A percentile compares a stretch with the other conserved stretches of the same genome.
phyloP scores from a whole-genome alignment of 2,888 invertebrate genomes.

The Rhamphomyia laevipes region DNA sequence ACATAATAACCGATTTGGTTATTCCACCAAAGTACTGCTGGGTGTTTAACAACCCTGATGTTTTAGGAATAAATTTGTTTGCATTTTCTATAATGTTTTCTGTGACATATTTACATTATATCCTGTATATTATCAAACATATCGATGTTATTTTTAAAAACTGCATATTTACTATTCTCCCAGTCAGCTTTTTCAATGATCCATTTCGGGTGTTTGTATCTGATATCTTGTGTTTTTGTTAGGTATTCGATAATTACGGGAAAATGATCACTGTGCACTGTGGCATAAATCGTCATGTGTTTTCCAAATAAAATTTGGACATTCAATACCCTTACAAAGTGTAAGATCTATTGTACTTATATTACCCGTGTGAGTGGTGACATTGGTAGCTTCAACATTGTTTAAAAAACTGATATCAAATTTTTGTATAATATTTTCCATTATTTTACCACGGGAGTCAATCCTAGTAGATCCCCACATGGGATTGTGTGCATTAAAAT shows the following conservation, averaged over 20 bases:
- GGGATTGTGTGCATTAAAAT: constrained; percentile 7
- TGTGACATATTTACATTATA: neutral
- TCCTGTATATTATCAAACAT: neutral
- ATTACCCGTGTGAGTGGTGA: neutral
- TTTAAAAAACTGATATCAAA: constrained; percentile 1
- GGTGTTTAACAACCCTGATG: neutral
- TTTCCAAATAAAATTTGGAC: neutral
- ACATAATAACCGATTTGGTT: neutral
- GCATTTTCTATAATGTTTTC: neutral
- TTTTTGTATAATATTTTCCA: neutral
- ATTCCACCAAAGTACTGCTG: neutral
- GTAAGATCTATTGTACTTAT: constrained; percentile 1
- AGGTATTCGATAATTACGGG: neutral
- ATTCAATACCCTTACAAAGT: neutral
- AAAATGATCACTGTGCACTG: constrained; percentile 7
- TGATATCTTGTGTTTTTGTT: neutral
- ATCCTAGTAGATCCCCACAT: neutral
- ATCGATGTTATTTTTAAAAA: neutral
- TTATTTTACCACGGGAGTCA: neutral
- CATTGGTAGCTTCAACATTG: neutral
- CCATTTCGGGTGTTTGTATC: neutral
- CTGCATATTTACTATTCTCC: neutral
- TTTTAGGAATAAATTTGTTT: neutral
- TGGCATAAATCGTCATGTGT: constrained; percentile 1
- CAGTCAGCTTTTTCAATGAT: neutral